Evolutionary conservation across 2,113 vertebrate species (phyloP), one percentile per base, ranked within the genome.

Genomic region (Triplophysa siluroides): DNA sequence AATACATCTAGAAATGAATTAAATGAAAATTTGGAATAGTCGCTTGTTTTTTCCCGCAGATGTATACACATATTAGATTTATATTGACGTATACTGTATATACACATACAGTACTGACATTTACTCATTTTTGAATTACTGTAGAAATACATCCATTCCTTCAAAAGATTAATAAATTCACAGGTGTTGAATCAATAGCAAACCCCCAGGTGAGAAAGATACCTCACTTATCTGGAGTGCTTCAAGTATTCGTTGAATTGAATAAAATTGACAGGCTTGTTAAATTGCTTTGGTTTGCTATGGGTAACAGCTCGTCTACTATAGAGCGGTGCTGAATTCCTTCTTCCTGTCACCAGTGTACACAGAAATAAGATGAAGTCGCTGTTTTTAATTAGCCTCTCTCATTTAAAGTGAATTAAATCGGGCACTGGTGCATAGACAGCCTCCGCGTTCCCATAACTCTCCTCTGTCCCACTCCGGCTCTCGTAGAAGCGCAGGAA

Each of bases 371-470:
- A 84, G 83, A 84, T 83, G 82, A 80, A 81, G 84, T 79, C 82
- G 74, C 84, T 78, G 76, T 81, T 87, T 84, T 54, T 83, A 87
- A 86, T 87, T 83, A 87, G 82, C 67, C 45, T 62, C 79, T 80
- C 83, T 72, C 79, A 76, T 85, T 87, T 65, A 78, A 52, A 76
- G 67, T 58, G 73, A 80, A 84, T 83, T 81, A 80, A 60, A 61
- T 71, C 50, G 69, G 21, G 13, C 72, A 43, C 9, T 74, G 79
- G 76, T 38, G 78, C 54, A 66, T 61, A 81, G n/a, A n/a, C 60
- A 41, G 10, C 21, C 26, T 72, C 29, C 67, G 67, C 26, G 29
- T 52, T 72, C 78, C 64, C 21, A 52, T 76, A 11, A 60, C 64
- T 62, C n/a, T 9, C 1, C 33, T 61, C 52, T 54, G 8, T 56